Percentiles rank a stretch among this genome's conserved stretches.
Evolutionary conservation across 1,140 invertebrate species (phyloP).

Genomic region (Littorina saxatilis): DNA sequence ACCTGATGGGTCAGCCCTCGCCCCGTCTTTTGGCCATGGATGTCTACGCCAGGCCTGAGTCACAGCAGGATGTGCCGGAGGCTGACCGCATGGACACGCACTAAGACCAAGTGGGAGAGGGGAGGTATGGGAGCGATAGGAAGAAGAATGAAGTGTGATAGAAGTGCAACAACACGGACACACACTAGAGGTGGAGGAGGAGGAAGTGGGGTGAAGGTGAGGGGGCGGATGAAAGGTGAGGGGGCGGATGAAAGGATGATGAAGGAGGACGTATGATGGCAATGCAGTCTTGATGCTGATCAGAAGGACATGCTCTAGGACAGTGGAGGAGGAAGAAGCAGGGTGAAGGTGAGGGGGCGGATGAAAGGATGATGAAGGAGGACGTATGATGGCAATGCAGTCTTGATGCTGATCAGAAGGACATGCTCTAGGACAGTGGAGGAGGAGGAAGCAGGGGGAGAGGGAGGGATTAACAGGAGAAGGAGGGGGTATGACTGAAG

Average conservation of each 20-base stretch:
- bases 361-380: too few relatives aligned
- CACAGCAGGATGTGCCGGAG: slow-evolving; percentile 61
- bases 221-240: too few relatives aligned
- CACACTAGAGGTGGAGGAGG: neutral
- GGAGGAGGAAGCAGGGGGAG: neutral
- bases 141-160: neutral
- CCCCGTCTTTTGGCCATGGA: slow-evolving; percentile 38
- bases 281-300: too few relatives aligned
- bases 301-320: neutral
- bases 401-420: too few relatives aligned
- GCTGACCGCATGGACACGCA: slow-evolving; percentile 56
- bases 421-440: neutral
- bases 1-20: slow-evolving; percentile 31
- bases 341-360: neutral
- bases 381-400: too few relatives aligned
- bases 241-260: too few relatives aligned
- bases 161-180: neutral
- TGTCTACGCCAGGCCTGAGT: slow-evolving; percentile 52
- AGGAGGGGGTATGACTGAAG: too few relatives aligned
- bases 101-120: neutral
- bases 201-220: neutral
- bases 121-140: neutral
- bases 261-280: too few relatives aligned
- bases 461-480: too few relatives aligned
- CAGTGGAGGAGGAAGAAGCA: neutral